Evolutionary conservation across 2,797 vertebrate genomes (phyloP).

Genomic region (Alosa sapidissima): DNA sequence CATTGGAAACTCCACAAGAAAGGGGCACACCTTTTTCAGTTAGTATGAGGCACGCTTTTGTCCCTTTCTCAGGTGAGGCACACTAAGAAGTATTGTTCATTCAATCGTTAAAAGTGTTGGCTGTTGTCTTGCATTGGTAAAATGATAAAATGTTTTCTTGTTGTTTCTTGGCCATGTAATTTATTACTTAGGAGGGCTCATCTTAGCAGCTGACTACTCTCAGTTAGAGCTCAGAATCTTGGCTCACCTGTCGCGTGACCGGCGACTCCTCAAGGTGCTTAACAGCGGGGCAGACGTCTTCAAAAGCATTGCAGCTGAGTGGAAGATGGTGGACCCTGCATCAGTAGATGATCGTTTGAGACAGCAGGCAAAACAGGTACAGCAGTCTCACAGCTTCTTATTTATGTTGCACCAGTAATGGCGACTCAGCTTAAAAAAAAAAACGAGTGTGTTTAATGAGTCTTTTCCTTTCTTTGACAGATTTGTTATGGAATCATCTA

Average conservation of each 20-base stretch:
- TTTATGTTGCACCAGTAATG: not conserved
- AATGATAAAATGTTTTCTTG: not conserved
- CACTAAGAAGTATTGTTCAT: not conserved
- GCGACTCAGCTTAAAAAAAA: not conserved
- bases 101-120: not conserved
- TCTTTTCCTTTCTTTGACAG: slow-evolving; percentile 62
- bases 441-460: not conserved
- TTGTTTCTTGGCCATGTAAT: not conserved
- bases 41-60: slow-evolving; percentile 94
- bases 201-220: slow-evolving; percentile 94
- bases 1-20: slow-evolving; percentile 46
- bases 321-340: slow-evolving; percentile 85
- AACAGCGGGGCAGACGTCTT: slow-evolving; percentile 90
- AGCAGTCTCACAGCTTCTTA: not conserved
- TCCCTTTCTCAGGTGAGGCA: slow-evolving; percentile 88
- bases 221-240: slow-evolving; percentile 93
- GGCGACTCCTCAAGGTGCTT: slow-evolving; percentile 84
- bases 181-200: slow-evolving; percentile 80
- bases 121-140: not conserved
- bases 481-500: slow-evolving; percentile 99
- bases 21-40: slow-evolving; percentile 82
- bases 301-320: slow-evolving; percentile 91
- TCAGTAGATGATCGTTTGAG: slow-evolving; percentile 82
- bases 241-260: slow-evolving; percentile 88
- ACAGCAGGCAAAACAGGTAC: slow-evolving; percentile 95